These are phyloP conservation scores for Leptinotarsa tumamoca DNA, from an alignment of 2,888 invertebrate genomes.

Conservation along the genomic window DNA sequence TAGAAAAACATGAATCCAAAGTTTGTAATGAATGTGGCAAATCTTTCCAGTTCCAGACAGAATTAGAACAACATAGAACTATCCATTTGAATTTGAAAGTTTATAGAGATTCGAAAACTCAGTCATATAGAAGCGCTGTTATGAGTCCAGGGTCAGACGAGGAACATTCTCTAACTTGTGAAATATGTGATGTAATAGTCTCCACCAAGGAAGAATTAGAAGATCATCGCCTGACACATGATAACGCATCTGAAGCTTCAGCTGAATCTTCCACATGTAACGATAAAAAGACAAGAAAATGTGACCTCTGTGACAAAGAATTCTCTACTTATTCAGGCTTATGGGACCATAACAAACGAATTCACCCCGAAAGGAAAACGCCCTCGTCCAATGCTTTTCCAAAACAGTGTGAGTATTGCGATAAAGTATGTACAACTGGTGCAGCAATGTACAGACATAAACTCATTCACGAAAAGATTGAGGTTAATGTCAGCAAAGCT, in stretches of 20 bases:
- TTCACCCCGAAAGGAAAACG: slow-evolving; percentile 55
- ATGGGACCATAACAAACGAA: slow-evolving; percentile 60
- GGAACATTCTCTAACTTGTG: slow-evolving; percentile 68
- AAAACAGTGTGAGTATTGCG: slow-evolving; percentile 59
- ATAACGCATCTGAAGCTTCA: slow-evolving; percentile 26
- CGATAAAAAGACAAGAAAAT: slow-evolving; percentile 68
- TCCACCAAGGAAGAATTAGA: slow-evolving; percentile 65
- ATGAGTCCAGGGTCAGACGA: slow-evolving; percentile 66
- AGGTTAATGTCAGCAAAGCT: slow-evolving; percentile 27
- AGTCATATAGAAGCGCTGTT: slow-evolving; percentile 71
- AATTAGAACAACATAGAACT: slow-evolving; percentile 75
- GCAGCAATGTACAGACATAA: slow-evolving; percentile 60
- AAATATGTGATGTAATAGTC: slow-evolving; percentile 73
- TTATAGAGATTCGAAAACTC: slow-evolving; percentile 74
- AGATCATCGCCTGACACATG: slow-evolving; percentile 59
- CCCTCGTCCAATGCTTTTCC: slow-evolving; percentile 52
- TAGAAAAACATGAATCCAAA: slow-evolving; percentile 70
- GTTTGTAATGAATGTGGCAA: slow-evolving; percentile 75
- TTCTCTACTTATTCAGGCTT: slow-evolving; percentile 58
- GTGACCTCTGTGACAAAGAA: slow-evolving; percentile 70
- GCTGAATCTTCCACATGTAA: slow-evolving; percentile 18
- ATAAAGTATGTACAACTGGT: slow-evolving; percentile 57
- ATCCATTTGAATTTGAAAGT: slow-evolving; percentile 76
- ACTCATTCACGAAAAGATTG: slow-evolving; percentile 58
- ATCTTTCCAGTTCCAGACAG: slow-evolving; percentile 72